Conservation (phyloP, 2,888 invertebrate species). For the Catocala fraxini region DNA sequence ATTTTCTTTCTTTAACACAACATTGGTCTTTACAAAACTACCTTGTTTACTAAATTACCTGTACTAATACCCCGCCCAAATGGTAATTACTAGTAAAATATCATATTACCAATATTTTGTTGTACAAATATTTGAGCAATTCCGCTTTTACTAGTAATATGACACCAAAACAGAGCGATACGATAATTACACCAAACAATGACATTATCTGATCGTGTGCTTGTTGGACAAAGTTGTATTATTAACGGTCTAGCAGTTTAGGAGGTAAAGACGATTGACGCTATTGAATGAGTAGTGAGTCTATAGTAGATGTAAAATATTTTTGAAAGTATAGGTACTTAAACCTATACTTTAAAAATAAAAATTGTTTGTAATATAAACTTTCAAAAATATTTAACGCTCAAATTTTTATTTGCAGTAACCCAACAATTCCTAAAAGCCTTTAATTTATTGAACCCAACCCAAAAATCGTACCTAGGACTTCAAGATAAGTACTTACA, state of each 20-base stretch:
- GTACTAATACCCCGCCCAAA: constrained; percentile 20
- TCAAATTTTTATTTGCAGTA: no score
- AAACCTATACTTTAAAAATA: no score
- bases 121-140: constrained; percentile 68
- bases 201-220: constrained; percentile 65
- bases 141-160: constrained; percentile 54
- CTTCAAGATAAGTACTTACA: no score
- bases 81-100: constrained; percentile 61
- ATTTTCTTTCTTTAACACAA: not conserved
- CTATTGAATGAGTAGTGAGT: not conserved
- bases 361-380: no score
- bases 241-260: constrained; percentile 48
- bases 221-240: constrained; percentile 51
- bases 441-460: no score
- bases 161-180: constrained; percentile 63
- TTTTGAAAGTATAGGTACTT: no score
- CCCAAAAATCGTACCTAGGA: no score
- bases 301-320: no score
- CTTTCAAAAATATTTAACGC: no score
- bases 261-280: constrained; percentile 37
- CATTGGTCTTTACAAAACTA: not conserved
- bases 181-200: constrained; percentile 79
- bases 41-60: constrained; percentile 28
- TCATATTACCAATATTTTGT: constrained; percentile 69
- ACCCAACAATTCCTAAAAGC: no score